phyloP scores from a whole-genome alignment of 2,113 vertebrate species.

The Mobula birostris region DNA sequence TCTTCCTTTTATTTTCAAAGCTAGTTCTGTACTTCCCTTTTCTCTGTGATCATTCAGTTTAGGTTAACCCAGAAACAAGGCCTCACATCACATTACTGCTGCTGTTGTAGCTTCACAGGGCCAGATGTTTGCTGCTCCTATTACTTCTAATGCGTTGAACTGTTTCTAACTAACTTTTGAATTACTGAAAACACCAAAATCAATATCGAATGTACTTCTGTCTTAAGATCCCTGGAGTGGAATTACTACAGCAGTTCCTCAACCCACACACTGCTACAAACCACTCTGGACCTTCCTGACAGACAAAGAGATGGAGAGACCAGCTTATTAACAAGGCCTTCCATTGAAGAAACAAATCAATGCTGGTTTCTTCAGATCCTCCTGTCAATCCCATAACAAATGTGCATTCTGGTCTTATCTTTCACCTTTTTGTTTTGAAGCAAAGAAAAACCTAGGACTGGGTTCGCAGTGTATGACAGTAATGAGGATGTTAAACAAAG shows the following conservation, averaged over 20 bases:
- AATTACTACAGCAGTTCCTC: background rate
- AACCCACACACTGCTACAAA: background rate
- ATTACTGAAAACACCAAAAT: background rate
- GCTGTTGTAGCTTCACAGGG: background rate
- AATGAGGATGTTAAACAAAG: background rate
- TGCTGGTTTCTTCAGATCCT: slow-evolving; percentile 12
- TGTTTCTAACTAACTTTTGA: background rate
- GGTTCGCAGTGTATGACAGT: background rate
- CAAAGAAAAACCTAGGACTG: background rate
- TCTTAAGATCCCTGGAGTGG: background rate
- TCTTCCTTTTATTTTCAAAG: background rate
- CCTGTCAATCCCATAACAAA: background rate
- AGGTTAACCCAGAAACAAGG: background rate
- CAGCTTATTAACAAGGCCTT: background rate
- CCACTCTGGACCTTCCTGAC: background rate
- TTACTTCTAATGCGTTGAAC: background rate
- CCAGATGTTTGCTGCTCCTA: background rate
- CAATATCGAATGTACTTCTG: background rate
- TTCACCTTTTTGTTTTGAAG: background rate
- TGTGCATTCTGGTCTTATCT: background rate
- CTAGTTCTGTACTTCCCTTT: slow-evolving; percentile 1
- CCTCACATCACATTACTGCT: background rate
- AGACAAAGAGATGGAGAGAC: background rate
- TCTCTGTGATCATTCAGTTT: background rate
- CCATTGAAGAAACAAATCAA: slow-evolving; percentile 24